A percentile compares a stretch with the other conserved stretches of the same genome.
phyloP scores from a whole-genome alignment of 2,797 vertebrate genomes.

The Silurus aristotelis region DNA sequence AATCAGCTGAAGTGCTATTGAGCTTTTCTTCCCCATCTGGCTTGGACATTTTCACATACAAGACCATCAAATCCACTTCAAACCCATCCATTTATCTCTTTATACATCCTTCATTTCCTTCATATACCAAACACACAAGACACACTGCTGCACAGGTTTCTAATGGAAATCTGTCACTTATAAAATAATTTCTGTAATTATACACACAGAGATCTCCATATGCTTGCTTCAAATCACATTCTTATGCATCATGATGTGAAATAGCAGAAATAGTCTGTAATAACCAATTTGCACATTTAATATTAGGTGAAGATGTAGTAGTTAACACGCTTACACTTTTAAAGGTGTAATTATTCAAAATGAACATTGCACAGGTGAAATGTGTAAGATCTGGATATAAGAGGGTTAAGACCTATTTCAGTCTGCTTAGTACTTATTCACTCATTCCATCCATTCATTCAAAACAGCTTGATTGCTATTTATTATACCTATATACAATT shows the following conservation, averaged over 20 bases:
- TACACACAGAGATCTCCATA: background rate
- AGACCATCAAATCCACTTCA: conserved; percentile 32
- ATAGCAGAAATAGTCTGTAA: background rate
- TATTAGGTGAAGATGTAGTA: background rate
- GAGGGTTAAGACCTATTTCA: too few species aligned
- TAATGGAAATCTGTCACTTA: background rate
- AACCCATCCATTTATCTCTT: conserved; percentile 34
- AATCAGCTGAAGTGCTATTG: conserved; percentile 55
- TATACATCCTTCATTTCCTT: conserved; percentile 14
- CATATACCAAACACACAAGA: background rate
- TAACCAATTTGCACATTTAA: background rate
- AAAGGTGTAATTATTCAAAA: background rate
- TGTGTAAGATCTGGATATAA: background rate
- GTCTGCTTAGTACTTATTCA: too few species aligned
- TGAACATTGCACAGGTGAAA: background rate
- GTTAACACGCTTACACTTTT: background rate
- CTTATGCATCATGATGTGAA: background rate
- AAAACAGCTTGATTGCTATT: too few species aligned
- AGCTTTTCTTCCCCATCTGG: conserved; percentile 51
- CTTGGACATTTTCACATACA: conserved; percentile 24
- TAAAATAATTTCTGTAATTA: background rate
- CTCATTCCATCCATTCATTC: too few species aligned
- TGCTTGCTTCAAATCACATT: background rate
- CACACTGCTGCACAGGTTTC: background rate
- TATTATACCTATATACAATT: too few species aligned